Percentiles rank a stretch among this genome's conserved stretches.
These are phyloP conservation scores for Mesembrinibis cayennensis DNA, from an alignment of 2,113 vertebrate genomes.

Conservation along the genomic window DNA sequence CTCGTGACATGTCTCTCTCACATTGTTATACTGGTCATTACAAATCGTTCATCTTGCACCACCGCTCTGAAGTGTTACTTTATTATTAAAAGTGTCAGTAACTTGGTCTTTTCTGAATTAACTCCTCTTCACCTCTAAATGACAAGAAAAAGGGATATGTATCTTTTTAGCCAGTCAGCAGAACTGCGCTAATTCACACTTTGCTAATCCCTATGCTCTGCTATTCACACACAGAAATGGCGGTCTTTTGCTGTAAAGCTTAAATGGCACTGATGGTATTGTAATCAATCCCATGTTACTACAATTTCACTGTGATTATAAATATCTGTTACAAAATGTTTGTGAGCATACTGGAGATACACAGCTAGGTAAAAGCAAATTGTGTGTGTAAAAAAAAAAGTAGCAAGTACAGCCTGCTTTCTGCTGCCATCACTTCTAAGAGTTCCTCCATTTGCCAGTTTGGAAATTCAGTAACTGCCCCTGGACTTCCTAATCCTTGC, in stretches of 20 bases:
- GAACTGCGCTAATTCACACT: neutral
- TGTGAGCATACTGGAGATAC: neutral
- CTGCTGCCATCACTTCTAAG: neutral
- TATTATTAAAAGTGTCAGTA: constrained; percentile 59
- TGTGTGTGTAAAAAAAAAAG: neutral
- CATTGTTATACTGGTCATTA: constrained; percentile 45
- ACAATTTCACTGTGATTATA: neutral
- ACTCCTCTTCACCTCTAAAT: constrained; percentile 55
- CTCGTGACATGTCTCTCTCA: constrained; percentile 9
- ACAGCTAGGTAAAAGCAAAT: neutral
- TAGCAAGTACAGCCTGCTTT: neutral
- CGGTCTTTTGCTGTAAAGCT: neutral
- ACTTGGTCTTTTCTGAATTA: constrained; percentile 48
- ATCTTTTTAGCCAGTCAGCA: constrained; percentile 60
- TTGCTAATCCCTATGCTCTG: neutral
- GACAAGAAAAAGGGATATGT: constrained; percentile 37
- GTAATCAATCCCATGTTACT: neutral
- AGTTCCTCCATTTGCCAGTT: neutral
- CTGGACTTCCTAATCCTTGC: neutral
- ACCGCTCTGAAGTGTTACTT: constrained; percentile 56
- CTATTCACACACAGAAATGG: neutral
- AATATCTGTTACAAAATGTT: neutral
- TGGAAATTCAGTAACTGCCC: neutral
- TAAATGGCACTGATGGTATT: neutral
- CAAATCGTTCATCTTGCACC: constrained; percentile 19